phyloP scores from a whole-genome alignment of 2,888 invertebrate genomes.

The Octodonta nipae region DNA sequence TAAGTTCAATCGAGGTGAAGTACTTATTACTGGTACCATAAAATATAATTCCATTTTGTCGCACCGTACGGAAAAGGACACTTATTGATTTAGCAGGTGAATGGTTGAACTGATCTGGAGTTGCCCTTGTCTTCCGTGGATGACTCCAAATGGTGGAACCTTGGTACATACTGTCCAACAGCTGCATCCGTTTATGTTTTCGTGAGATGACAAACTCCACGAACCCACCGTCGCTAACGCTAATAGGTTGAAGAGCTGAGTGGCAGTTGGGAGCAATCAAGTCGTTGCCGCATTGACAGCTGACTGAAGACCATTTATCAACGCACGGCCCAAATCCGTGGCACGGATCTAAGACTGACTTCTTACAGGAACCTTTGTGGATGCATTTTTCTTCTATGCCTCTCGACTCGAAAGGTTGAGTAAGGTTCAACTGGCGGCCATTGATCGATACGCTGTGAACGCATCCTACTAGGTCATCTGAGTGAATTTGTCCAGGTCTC shows the following conservation, averaged over 20 bases:
- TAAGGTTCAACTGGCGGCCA: slow-evolving; percentile 68
- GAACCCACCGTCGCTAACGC: slow-evolving; percentile 63
- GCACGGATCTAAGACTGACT: slow-evolving; percentile 43
- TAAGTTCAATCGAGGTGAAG: slow-evolving; percentile 68
- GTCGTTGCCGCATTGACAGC: slow-evolving; percentile 56
- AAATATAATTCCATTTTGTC: slow-evolving; percentile 66
- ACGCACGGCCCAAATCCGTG: slow-evolving; percentile 57
- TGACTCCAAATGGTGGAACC: slow-evolving; percentile 57
- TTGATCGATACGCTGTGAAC: slow-evolving; percentile 82
- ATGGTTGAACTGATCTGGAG: slow-evolving; percentile 8
- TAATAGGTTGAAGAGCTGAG: slow-evolving; percentile 64
- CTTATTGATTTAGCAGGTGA: slow-evolving; percentile 59
- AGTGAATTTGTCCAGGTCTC: slow-evolving; percentile 77
- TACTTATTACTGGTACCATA: slow-evolving; percentile 79
- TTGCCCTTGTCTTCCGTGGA: slow-evolving; percentile 13
- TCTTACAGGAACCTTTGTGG: slow-evolving; percentile 52
- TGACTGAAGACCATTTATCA: slow-evolving; percentile 70
- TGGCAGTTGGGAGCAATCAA: slow-evolving; percentile 69
- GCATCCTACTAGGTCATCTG: slow-evolving; percentile 89
- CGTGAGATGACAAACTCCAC: slow-evolving; percentile 69
- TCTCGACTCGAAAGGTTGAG: slow-evolving; percentile 57
- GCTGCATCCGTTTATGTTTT: slow-evolving; percentile 73
- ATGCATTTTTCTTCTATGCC: slow-evolving; percentile 67
- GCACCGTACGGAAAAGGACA: slow-evolving; percentile 68
- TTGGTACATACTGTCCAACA: slow-evolving; percentile 64